Evolutionary conservation across 2,797 vertebrate species (phyloP), one percentile per base, ranked within the genome.

Genomic region (Neosalanx taihuensis): DNA sequence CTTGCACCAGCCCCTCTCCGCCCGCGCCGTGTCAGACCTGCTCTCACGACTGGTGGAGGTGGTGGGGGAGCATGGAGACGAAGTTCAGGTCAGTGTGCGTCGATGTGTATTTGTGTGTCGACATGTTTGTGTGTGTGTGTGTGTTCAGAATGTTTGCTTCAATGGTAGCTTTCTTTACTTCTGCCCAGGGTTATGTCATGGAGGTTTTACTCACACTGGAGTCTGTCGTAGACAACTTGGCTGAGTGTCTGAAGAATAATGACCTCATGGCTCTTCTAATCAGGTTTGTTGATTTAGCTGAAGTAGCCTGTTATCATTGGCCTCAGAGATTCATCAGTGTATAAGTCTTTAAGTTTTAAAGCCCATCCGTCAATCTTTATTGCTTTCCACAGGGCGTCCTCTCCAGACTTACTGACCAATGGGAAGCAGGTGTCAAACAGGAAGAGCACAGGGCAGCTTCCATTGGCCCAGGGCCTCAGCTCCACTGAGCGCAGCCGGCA

Each of bases 201-300:
- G 97, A 99, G 86, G 93, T 97, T 0, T 92, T 99, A 33, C 94
- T 98, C 18, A 99, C 97, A 5, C 88, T 99, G 87, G 97, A 99
- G 82, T 94, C 97, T 49, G 96, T 97, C 9, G 96, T 98, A 84
- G 96, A 98, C 84, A 98, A 98, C 87, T 89, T 99, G 81, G 96
- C 97, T n/a, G 96, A 99, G 69, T 98, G 96, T 85, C 89, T 98
- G 72, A 98, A 98, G 89, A 99, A 97, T 90, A 96, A 91, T 62
- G 96, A 99, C 80, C 93, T 98, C 73, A 88, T 97, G 91, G 94
- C 95, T 0, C 90, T 96, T 7, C 81, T 99, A 70, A 97, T 95
- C 26, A 94, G 97, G 97, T 99, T 83, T 86, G 92, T 56, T 56
- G 51, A 17, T 56, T 56, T 56, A 17, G 51, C 51, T 56, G 51